Percentiles rank a stretch among this genome's conserved stretches.
These are phyloP conservation scores for Brachyhypopomus occidentalis DNA, from an alignment of 2,113 vertebrate species.

Conservation along the genomic window DNA sequence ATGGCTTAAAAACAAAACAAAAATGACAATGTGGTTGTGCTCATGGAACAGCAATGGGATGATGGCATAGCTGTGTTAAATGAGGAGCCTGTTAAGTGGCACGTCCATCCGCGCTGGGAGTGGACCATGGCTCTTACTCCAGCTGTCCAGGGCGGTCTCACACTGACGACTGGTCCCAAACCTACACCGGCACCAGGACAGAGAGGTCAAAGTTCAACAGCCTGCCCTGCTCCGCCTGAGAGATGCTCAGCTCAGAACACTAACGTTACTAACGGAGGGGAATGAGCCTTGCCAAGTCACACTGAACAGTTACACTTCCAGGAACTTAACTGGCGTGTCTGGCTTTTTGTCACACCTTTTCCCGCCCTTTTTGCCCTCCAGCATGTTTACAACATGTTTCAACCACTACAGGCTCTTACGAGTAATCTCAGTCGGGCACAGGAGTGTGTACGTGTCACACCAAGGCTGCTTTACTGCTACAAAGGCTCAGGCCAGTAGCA, in stretches of 20 bases:
- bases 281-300: slow-evolving; percentile 14
- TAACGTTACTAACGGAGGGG: slow-evolving; percentile 33
- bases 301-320: slow-evolving; percentile 17
- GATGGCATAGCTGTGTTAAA: slow-evolving; percentile 38
- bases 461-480: neutral
- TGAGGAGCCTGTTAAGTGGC: slow-evolving; percentile 46
- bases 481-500: neutral
- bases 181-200: slow-evolving; percentile 65
- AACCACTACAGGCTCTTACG: neutral
- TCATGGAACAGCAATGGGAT: slow-evolving; percentile 60
- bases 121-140: slow-evolving; percentile 47
- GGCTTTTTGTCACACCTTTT: neutral
- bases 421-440: neutral
- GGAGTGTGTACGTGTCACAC: neutral
- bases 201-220: slow-evolving; percentile 43
- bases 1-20: slow-evolving; percentile 44
- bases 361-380: neutral
- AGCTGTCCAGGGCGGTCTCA: slow-evolving; percentile 71
- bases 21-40: slow-evolving; percentile 50
- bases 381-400: neutral
- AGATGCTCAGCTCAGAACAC: slow-evolving; percentile 33
- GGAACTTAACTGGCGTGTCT: neutral
- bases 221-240: slow-evolving; percentile 16
- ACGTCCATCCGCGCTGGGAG: slow-evolving; percentile 47
- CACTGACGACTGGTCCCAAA: slow-evolving; percentile 94